Base-by-base conservation (phyloP, 2,888 invertebrate genomes). In the Pardosa pseudoannulata region DNA sequence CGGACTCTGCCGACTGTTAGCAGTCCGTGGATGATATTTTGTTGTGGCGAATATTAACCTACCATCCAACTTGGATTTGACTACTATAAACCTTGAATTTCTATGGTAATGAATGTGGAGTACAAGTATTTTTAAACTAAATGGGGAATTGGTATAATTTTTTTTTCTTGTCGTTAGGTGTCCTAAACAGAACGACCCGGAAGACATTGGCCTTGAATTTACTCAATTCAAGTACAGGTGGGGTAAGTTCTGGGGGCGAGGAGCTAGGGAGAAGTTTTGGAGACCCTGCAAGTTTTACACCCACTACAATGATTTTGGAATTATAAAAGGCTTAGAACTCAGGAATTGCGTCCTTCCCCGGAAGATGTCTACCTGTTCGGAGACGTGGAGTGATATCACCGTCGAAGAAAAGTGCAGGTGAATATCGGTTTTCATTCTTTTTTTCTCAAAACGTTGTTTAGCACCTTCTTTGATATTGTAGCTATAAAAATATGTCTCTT, bases 291-390 rank as follows among this genome's bases (percentile, higher is more conserved):
- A n/a, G 11, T 74, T 39, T 41, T 29, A 39, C 0, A 39, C 74
- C 6, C 74, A 68, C 39, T 11, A 27, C 27, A 11, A 68, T 16
- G 56, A 68, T 7, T n/a, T n/a, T 16, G 31, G n/a, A 9, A 56
- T 81, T 31, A 9, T 67, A 0, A 5, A 74, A 13, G 2, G 28
- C 7, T 27, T 76, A 16, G 82, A 76, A 23, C 70, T 82, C 16
- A 50, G 82, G 28, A 6, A 19, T 1, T 82, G 82, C 28, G 46
- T 19, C 0, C 27, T 1, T 0, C 31, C 5, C 0, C 36, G 0
- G 5, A 75, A 76, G 16, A 82, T 76, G 2, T 71, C 76, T 0
- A 41, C 9, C 6, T 82, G 82, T 27, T 75, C 82, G 5, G 16
- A 27, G 0, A 62, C 81, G 1, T 80, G 80, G 80, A 5, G 27